Base-by-base conservation (phyloP, 1,140 invertebrate genomes). In the Globodera ellingtonae region DNA sequence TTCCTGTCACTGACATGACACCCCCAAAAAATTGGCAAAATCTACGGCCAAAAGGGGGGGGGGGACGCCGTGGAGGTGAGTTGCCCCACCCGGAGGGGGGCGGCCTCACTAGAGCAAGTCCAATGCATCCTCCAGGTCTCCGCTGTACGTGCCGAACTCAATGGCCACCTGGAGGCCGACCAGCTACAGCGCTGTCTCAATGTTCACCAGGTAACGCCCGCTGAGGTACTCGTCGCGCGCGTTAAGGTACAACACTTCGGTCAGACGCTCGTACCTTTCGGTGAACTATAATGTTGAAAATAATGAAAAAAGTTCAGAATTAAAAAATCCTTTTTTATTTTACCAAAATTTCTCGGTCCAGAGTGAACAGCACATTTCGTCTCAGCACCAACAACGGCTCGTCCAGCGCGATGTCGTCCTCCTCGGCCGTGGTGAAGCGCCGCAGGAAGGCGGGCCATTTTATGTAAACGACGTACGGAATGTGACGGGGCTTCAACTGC, bases 401-500 rank as follows among this genome's bases (percentile, higher is more conserved):
- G 52, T 85, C 84, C 7, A 83, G 48, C 6, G 72, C 75, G 50
- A 85, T 86, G 62, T 85, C 79, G 24, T 81, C 84, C n/a, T 84
- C 79, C 15, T 59, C 59, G 13, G 84, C 84, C 15, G 24, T 80
- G 21, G 84, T 82, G 75, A 86, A 85, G 24, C 81, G 82, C 6
- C 81, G 52, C 21, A 85, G 69, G 59, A 85, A 86, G 18, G 69
- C 48, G 13, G 84, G 77, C 84, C 84, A 85, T 80, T 85, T 86
- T 10, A 67, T 46, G 62, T 78, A 79, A 46, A 85, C 69, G 65
- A 81, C 79, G 21, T 67, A 85, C 21, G 83, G 81, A 47, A 86
- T 72, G 72, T 85, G 84, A n/a, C 82, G 84, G 9, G 84, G 82
- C 50, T 86, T 85, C 21, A 85, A 24, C 72, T 86, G 84, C 46